phyloP scores from a whole-genome alignment of 2,888 invertebrate species.

The Troides helena region DNA sequence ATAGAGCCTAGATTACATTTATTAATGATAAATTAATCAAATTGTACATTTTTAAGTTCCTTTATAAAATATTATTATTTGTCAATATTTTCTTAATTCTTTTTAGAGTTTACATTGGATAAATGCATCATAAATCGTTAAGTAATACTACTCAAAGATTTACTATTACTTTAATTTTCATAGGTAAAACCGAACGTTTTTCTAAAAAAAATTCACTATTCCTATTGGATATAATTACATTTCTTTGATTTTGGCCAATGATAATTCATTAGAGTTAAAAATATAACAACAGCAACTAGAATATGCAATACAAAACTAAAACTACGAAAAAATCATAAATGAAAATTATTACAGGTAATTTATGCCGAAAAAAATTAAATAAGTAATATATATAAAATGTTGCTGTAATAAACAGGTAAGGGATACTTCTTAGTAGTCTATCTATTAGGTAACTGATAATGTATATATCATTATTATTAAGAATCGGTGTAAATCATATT shows the following conservation, averaged over 20 bases:
- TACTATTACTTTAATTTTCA: too few relatives aligned
- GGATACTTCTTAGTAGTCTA: conserved; percentile 10
- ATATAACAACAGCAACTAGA: conserved; percentile 28
- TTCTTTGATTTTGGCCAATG: conserved; percentile 25
- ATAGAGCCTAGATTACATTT: too few relatives aligned
- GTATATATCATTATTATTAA: conserved; percentile 31
- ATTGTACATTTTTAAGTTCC: too few relatives aligned
- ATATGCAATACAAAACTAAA: conserved; percentile 49
- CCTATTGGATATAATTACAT: conserved; percentile 29
- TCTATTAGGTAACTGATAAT: conserved; percentile 14
- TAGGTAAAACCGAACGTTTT: conserved; percentile 1
- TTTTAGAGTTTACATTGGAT: too few relatives aligned
- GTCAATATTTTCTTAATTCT: too few relatives aligned
- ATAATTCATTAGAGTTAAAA: not conserved
- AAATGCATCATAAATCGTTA: too few relatives aligned
- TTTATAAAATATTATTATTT: too few relatives aligned
- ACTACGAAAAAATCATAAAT: conserved; percentile 58
- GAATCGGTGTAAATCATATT: conserved; percentile 48
- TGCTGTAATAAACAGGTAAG: conserved; percentile 63
- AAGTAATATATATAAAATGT: conserved; percentile 52
- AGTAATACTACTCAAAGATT: too few relatives aligned
- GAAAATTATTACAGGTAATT: conserved; percentile 54
- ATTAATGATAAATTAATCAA: too few relatives aligned
- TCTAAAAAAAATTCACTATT: conserved; percentile 4
- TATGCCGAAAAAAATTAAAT: conserved; percentile 50